Evolutionary conservation across 2,113 vertebrate species (phyloP).

Genomic region (Oncorhynchus nerka): DNA sequence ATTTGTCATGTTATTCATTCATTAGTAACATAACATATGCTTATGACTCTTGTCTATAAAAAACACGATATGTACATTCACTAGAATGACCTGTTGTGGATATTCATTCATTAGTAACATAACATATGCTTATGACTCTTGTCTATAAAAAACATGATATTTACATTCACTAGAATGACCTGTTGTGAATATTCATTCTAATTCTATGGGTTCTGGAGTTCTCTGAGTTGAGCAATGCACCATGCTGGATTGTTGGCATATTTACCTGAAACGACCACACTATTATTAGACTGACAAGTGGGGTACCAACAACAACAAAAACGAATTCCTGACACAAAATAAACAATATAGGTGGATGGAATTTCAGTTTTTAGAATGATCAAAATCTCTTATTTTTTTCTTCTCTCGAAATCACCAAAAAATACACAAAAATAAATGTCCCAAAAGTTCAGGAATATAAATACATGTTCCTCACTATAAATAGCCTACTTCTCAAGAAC

Average conservation of each 20-base stretch:
- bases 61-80: too few species aligned
- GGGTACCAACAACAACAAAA: background rate
- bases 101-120: background rate
- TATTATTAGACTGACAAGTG: background rate
- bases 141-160: too few species aligned
- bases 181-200: too few species aligned
- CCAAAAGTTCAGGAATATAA: too few species aligned
- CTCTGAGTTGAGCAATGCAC: background rate
- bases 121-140: too few species aligned
- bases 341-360: slow-evolving; percentile 18
- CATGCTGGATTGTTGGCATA: background rate
- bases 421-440: too few species aligned
- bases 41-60: too few species aligned
- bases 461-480: too few species aligned
- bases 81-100: too few species aligned
- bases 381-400: background rate
- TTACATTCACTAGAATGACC: too few species aligned
- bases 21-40: background rate
- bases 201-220: background rate
- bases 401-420: too few species aligned
- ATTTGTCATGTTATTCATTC: background rate
- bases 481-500: too few species aligned
- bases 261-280: slow-evolving; percentile 4
- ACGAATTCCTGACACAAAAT: background rate
- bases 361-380: slow-evolving; percentile 29